Evolutionary conservation across 2,113 vertebrate genomes (phyloP), one percentile per base, ranked within the genome.

Genomic region (Lophura nycthemera): DNA sequence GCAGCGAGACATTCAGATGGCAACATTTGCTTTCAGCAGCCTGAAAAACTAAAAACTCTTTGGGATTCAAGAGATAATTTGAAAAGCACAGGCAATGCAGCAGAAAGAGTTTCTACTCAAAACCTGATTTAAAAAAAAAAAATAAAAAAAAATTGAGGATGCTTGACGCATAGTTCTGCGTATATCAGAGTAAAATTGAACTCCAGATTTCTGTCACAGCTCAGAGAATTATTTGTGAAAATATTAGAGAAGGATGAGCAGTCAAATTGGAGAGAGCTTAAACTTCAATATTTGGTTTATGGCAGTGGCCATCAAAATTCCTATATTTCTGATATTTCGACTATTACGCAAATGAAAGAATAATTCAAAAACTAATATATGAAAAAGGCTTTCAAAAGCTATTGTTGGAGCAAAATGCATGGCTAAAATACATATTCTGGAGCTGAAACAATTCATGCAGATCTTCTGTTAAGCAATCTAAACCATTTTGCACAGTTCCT

Each of bases 81-180:
- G 36, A 91, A 91, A 97, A 96, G 65, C 83, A 70, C n/a, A 80
- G 69, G 91, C 75, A 72, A 88, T 94, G 50, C 45, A 93, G 24
- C 34, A 83, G 76, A 47, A 61, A 72, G 64, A 57, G 50, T 67
- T 96, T 76, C 78, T 92, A 45, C 74, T 54, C 60, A 93, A 67
- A 94, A 76, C 59, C 45, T 60, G 17, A 59, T 96, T 11, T 11
- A 57, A 71, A 71, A 27, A 52, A 54, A 54, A 48, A 48, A 22
- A 48, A 21, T 10, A n/a, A 47, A 48, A 48, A 22, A 54, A 52
- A 73, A 76, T 52, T 63, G 19, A 94, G 43, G 73, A 93, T 9
- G 36, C 30, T 10, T 61, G 36, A 77, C 6, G 19, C 32, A 61
- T 6, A 29, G 7, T 63, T 45, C 48, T 59, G 10, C 56, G 21